These are phyloP conservation scores for Trilocha varians DNA, from an alignment of 2,888 invertebrate species.

Conservation along the genomic window DNA sequence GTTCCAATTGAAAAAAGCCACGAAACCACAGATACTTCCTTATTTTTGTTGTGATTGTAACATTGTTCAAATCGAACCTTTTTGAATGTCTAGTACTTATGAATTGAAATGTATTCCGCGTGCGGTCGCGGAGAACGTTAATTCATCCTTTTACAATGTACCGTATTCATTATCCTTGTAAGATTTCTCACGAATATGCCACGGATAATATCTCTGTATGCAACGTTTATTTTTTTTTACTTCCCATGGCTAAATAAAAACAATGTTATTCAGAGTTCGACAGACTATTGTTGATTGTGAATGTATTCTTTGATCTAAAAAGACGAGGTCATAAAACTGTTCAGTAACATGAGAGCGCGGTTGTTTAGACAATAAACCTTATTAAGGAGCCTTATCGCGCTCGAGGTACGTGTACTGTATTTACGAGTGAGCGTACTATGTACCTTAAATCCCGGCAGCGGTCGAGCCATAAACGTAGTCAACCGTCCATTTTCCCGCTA, in stretches of 20 bases:
- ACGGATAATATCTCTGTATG: background rate
- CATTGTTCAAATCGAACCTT: conserved; percentile 22
- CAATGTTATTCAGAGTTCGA: background rate
- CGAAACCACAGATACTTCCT: conserved; percentile 48
- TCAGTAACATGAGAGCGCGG: conserved; percentile 31
- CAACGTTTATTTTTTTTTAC: conserved; percentile 2
- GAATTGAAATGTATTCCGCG: conserved; percentile 6
- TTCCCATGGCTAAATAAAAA: conserved; percentile 2
- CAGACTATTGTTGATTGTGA: conserved; percentile 3
- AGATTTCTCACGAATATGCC: conserved; percentile 16
- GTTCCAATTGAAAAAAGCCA: conserved; percentile 32
- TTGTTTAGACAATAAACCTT: conserved; percentile 54
- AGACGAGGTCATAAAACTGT: conserved; percentile 26
- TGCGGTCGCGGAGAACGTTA: background rate
- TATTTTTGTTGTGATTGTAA: conserved; percentile 50
- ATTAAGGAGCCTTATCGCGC: conserved; percentile 53
- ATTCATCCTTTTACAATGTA: background rate
- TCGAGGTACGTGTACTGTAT: conserved; percentile 45
- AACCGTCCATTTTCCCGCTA: conserved; percentile 70
- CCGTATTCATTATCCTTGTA: conserved; percentile 12
- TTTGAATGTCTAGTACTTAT: conserved; percentile 13
- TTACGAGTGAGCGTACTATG: conserved; percentile 54
- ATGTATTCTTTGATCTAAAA: background rate
- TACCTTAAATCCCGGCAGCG: conserved; percentile 55
- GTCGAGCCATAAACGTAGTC: conserved; percentile 68